phyloP scores from a whole-genome alignment of 2,888 invertebrate species.

The Crepidodera aurea region DNA sequence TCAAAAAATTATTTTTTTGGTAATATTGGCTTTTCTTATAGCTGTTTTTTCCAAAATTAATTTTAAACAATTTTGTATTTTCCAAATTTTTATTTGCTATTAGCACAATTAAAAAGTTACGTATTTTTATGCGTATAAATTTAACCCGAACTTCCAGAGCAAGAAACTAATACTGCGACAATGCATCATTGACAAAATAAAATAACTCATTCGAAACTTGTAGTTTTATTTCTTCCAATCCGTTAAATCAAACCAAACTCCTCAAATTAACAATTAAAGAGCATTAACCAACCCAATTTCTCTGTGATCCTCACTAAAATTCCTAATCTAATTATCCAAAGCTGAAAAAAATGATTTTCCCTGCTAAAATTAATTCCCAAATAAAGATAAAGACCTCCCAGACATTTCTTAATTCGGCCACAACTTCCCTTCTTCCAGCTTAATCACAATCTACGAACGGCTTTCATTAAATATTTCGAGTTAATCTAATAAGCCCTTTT shows the following conservation, averaged over 20 bases:
- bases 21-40: no score
- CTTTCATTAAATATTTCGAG: slow-evolving; percentile 36
- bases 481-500: slow-evolving; percentile 35
- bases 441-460: slow-evolving; percentile 30
- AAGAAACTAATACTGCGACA: no score
- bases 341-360: neutral
- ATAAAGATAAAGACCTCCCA: slow-evolving; percentile 12
- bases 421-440: slow-evolving; percentile 13
- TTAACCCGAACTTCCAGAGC: no score
- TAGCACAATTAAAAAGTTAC: no score
- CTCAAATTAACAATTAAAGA: neutral
- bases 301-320: slow-evolving; percentile 3
- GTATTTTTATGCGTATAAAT: no score
- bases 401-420: slow-evolving; percentile 6
- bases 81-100: no score
- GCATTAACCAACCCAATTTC: neutral
- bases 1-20: no score
- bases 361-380: slow-evolving; percentile 1
- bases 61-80: no score
- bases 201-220: no score
- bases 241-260: neutral
- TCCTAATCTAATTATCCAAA: slow-evolving; percentile 5
- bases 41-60: no score
- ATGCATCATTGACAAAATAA: no score
- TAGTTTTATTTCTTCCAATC: neutral